Percentiles rank a stretch among this genome's conserved stretches.
These are phyloP conservation scores for Drosophila antonietae DNA, from an alignment of 2,888 invertebrate species.

Conservation along the genomic window DNA sequence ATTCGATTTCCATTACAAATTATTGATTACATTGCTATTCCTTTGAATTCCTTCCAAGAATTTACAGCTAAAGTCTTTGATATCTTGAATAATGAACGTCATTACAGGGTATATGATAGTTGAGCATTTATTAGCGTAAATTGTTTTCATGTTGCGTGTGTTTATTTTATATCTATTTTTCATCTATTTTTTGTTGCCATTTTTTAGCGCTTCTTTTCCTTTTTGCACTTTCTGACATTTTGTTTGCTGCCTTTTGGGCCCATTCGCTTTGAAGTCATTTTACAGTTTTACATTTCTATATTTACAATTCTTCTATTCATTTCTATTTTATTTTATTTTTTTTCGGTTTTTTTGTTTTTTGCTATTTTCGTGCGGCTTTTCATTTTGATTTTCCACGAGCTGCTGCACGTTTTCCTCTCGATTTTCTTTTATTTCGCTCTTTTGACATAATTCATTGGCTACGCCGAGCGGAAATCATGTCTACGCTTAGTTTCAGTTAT, in stretches of 20 bases:
- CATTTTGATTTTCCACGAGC: constrained; percentile 45
- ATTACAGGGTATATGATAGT: not conserved
- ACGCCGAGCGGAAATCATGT: constrained; percentile 70
- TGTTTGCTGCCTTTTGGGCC: constrained; percentile 37
- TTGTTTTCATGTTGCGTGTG: constrained; percentile 1
- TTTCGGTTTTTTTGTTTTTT: constrained; percentile 30
- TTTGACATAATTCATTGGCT: constrained; percentile 70
- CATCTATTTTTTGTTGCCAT: not conserved
- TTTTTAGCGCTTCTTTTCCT: constrained; percentile 17
- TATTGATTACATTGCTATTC: too few relatives aligned
- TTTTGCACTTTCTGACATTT: constrained; percentile 48
- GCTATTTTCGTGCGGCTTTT: constrained; percentile 49
- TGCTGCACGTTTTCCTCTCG: constrained; percentile 45
- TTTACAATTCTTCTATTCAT: constrained; percentile 43
- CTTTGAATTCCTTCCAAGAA: not conserved
- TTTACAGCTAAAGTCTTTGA: not conserved
- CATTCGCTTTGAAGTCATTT: constrained; percentile 67
- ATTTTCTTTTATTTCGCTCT: constrained; percentile 26
- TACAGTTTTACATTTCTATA: constrained; percentile 47
- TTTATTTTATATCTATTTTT: constrained; percentile 3
- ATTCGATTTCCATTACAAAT: not conserved
- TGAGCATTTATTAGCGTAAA: not conserved
- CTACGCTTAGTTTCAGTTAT: constrained; percentile 55
- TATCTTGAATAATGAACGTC: not conserved
- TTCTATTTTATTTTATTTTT: constrained; percentile 10